A percentile compares a stretch with the other conserved stretches of the same genome.
Conservation (phyloP, 2,797 vertebrate genomes). For the Falco berigora region DNA sequence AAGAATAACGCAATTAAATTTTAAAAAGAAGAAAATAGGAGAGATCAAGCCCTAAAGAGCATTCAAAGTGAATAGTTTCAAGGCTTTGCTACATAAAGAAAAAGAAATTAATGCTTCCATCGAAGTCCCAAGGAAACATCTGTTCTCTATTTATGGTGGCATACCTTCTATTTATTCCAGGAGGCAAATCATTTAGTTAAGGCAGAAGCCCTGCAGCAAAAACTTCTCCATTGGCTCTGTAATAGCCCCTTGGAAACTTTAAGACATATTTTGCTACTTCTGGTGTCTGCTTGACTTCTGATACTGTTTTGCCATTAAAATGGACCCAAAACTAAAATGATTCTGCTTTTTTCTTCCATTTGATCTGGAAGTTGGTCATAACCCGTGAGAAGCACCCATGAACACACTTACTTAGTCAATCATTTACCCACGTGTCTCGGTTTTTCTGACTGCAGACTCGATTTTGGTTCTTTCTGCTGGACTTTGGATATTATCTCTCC, state of each 20-base stretch:
- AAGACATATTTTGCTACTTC: background rate
- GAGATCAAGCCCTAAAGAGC: background rate
- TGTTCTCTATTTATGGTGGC: background rate
- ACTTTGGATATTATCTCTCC: too few relatives aligned
- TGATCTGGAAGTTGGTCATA: background rate
- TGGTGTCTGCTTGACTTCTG: background rate
- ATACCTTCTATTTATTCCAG: background rate
- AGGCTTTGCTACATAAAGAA: background rate
- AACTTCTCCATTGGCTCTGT: background rate
- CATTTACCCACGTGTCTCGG: fast-evolving
- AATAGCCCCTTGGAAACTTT: background rate
- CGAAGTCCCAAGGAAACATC: background rate
- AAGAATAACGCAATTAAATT: background rate
- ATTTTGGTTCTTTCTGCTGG: too few relatives aligned
- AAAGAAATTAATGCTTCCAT: background rate
- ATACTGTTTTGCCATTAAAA: background rate
- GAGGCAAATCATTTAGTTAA: background rate
- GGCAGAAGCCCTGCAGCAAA: background rate
- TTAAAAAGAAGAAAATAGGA: background rate
- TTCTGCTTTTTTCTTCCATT: background rate
- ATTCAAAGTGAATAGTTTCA: background rate
- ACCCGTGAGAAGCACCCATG: background rate
- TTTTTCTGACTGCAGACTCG: background rate
- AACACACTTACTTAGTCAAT: background rate
- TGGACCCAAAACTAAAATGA: background rate